phyloP scores from a whole-genome alignment of 2,113 vertebrate species.

The Callopanchax toddi region DNA sequence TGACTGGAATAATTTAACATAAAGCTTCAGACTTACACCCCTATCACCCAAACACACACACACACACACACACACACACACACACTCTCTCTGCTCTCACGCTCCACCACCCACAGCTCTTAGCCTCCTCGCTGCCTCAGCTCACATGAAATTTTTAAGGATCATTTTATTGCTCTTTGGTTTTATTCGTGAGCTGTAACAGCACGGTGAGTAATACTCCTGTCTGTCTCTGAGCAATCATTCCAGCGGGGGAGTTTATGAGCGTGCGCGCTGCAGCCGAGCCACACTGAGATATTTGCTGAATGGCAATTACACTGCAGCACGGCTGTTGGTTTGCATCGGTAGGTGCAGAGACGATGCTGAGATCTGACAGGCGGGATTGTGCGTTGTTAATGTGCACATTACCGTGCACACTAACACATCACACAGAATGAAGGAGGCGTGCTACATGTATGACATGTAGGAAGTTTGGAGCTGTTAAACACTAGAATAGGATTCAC shows the following conservation, averaged over 20 bases:
- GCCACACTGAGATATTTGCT: slow-evolving; percentile 34
- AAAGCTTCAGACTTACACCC: slow-evolving; percentile 22
- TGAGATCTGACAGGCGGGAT: slow-evolving; percentile 24
- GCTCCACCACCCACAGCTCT: slow-evolving; percentile 26
- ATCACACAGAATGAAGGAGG: neutral
- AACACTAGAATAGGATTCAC: neutral
- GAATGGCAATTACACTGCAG: slow-evolving; percentile 47
- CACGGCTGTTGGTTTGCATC: slow-evolving; percentile 32
- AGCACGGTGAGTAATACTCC: slow-evolving; percentile 45
- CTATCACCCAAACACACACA: slow-evolving; percentile 9
- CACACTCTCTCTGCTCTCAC: no score
- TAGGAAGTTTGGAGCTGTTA: no score
- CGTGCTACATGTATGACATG: neutral
- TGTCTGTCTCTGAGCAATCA: slow-evolving; percentile 25
- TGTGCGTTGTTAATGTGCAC: slow-evolving; percentile 5
- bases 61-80: slow-evolving; percentile 12
- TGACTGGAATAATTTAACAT: slow-evolving; percentile 56
- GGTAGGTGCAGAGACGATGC: slow-evolving; percentile 17
- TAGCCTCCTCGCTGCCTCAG: slow-evolving; percentile 9
- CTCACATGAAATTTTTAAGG: slow-evolving; percentile 65
- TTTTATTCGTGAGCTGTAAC: slow-evolving; percentile 65
- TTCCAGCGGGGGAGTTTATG: slow-evolving; percentile 47
- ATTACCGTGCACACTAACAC: neutral
- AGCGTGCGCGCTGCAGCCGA: slow-evolving; percentile 17
- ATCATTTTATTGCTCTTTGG: slow-evolving; percentile 60